Evolutionary conservation across 2,113 vertebrate species (phyloP), one percentile per base, ranked within the genome.

Genomic region (Chaenogobius annularis): DNA sequence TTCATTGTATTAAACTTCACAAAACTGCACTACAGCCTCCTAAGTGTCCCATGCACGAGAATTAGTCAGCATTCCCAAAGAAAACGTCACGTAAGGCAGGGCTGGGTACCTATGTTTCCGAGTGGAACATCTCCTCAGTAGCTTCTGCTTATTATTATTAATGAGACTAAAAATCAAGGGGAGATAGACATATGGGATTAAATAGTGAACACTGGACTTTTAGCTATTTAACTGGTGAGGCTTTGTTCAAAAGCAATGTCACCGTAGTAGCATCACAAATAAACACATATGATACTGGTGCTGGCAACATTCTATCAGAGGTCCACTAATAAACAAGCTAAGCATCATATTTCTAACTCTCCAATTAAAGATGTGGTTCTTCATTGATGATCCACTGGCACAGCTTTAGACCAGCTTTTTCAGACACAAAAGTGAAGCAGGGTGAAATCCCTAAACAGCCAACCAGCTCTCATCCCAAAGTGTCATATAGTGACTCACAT

Each of bases 31-130:
- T 71, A 43, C 66, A 75, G 80, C 83, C 70, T 84, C 78, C 77
- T 75, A 78, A 70, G 87, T 82, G 83, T 78, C 84, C 90, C 96
- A 98, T 97, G 96, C 96, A 95, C 92, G 92, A 90, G 89, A 91
- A 92, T 95, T 94, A 95, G 95, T 90, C 84, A 90, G 93, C 96
- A 97, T 96, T 98, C 95, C 92, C 94, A 94, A 91, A 93, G 90
- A 88, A 58, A 80, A 66, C 8, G 11, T 86, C 90, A 94, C 87
- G 90, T 91, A 91, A 93, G 85, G 87, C 91, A 93, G 92, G 92
- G 93, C 91, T 90, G 93, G 93, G 91, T 96, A 98, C 96, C 95
- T 97, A 95, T 94, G 93, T 94, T 93, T 98, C 95, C 95, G 82
- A 87, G 93, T 89, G 78, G 88, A 93, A 94, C 94, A 91, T 90